These are phyloP conservation scores for Notodonta dromedarius DNA, from an alignment of 2,888 invertebrate genomes.

Conservation along the genomic window DNA sequence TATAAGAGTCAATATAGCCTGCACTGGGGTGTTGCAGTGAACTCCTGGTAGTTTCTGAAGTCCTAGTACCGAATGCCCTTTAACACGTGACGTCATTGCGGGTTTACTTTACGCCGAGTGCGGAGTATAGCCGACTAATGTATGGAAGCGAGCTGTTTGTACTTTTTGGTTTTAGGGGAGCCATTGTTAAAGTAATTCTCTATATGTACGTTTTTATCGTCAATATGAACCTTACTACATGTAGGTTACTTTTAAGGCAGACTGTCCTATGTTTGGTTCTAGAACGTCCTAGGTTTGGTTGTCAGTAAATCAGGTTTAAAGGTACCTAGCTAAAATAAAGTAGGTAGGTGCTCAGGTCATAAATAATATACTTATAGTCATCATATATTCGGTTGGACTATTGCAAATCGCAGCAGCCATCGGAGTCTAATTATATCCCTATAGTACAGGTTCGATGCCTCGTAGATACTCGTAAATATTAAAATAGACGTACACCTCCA, in stretches of 20 bases:
- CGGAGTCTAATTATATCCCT: not conserved
- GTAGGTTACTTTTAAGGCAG: no score
- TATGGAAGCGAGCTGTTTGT: not conserved
- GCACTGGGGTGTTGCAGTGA: constrained; percentile 13
- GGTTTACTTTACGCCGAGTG: constrained; percentile 15
- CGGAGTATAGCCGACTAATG: not conserved
- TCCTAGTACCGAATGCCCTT: constrained; percentile 70
- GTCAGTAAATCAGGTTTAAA: no score
- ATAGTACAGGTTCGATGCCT: constrained; percentile 1
- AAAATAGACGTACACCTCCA: not conserved
- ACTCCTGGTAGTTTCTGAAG: constrained; percentile 47
- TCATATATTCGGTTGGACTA: not conserved
- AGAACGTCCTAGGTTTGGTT: no score
- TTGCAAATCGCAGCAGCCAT: constrained; percentile 6
- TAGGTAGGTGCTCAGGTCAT: no score
- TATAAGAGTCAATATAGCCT: constrained; percentile 16
- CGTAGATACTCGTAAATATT: constrained; percentile 5
- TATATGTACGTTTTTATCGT: no score
- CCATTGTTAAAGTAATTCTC: no score
- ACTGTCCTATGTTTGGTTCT: no score
- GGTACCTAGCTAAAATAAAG: no score
- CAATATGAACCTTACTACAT: no score
- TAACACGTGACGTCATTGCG: constrained; percentile 73
- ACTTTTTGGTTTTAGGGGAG: not conserved
- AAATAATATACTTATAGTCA: no score